Evolutionary conservation across 2,888 invertebrate species (phyloP), one percentile per base, ranked within the genome.

Genomic region (Lasioglossum pauxillum): DNA sequence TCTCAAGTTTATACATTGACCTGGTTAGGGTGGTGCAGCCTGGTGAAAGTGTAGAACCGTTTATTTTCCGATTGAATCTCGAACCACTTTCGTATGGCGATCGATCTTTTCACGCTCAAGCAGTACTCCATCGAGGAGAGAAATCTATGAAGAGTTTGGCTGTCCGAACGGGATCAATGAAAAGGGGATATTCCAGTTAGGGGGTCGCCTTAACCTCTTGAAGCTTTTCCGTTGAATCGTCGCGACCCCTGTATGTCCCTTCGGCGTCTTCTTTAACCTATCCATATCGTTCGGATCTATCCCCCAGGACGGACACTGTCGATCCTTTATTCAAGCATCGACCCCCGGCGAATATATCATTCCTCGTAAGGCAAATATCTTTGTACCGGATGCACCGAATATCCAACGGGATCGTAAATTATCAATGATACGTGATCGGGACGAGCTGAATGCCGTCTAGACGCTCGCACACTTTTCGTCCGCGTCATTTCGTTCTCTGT

Each of bases 231-330:
- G 89, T 77, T 88, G 89, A 80, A 89, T 89, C 87, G 89, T 60
- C 67, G 72, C 67, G 86, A 87, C 78, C 87, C 78, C 85, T 81
- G 87, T 86, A 16, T 8, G 89, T 87, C 86, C 86, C 85, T 80
- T 85, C 80, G 84, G 86, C 86, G 82, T 90, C 85, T 84, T 88
- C 85, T 83, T 90, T 88, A 90, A 88, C 89, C 83, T 82, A 83
- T 77, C 73, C 80, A 75, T 90, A 90, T 87, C 87, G 79, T 78
- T 78, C 80, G 85, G 80, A 88, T 90, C 89, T 88, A 57, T 71
- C 64, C 41, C 64, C 35, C 14, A 27, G 69, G 73, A 72, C 77
- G 71, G 80, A 81, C 75, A 72, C 71, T 78, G 77, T 74, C 86
- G 78, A 85, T 86, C 77, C 77, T 88, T 89, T 85, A 87, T 88